Evolutionary conservation across 2,888 invertebrate genomes (phyloP).

Genomic region (Dasysyrphus albostriatus): DNA sequence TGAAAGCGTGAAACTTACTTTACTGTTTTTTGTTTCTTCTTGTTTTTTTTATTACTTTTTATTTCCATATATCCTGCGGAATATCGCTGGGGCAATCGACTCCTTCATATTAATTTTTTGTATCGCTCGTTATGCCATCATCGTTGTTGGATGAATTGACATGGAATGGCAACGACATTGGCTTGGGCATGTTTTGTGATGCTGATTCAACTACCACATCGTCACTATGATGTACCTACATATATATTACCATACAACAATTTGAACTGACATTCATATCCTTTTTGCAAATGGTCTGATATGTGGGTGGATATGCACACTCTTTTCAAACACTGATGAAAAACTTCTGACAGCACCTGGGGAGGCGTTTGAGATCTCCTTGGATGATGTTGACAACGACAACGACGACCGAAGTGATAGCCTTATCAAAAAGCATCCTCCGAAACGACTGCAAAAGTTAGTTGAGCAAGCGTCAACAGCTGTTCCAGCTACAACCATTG

Average conservation of each 20-base stretch:
- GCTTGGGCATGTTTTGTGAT: constrained; percentile 25
- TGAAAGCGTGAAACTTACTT: constrained; percentile 60
- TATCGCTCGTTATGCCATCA: constrained; percentile 6
- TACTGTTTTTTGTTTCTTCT: constrained; percentile 40
- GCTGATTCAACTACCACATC: not conserved
- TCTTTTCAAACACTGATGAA: not conserved
- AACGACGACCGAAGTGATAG: constrained; percentile 65
- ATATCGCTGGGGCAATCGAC: constrained; percentile 47
- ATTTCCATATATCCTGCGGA: constrained; percentile 48
- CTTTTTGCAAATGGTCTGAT: constrained; percentile 18
- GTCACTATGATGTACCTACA: not conserved
- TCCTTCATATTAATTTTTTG: constrained; percentile 16
- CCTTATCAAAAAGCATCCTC: constrained; percentile 86
- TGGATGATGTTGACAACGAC: constrained; percentile 78
- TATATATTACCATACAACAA: constrained; percentile 36
- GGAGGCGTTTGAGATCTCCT: constrained; percentile 87
- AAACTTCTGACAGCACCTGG: constrained; percentile 82
- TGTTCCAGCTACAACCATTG: constrained; percentile 85
- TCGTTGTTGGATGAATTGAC: constrained; percentile 42
- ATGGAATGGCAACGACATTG: constrained; percentile 19
- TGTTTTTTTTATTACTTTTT: constrained; percentile 26
- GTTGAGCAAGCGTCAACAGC: constrained; percentile 85
- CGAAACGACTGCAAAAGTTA: constrained; percentile 88
- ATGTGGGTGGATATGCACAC: not conserved
- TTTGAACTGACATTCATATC: constrained; percentile 56